Base-by-base conservation (phyloP, 2,113 vertebrate genomes). In the Odocoileus hemionus region DNA sequence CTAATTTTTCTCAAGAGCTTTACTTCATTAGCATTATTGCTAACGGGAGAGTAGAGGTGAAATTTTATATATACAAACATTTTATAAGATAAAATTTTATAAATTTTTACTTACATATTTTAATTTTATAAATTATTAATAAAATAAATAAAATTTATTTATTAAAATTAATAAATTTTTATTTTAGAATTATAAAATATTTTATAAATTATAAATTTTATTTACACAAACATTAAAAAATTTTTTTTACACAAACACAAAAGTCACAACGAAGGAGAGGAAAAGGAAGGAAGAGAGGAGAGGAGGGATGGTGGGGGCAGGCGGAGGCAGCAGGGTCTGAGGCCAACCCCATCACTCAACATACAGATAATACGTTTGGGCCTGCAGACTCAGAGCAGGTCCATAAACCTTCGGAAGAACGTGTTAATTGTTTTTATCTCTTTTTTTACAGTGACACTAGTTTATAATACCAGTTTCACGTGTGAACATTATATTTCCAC, bases 1-100 rank as follows among this genome's bases (percentile, higher is more conserved):
- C 58, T 57, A 6, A 52, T 67, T 83, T 67, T 92, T 91, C 57
- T 87, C 33, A 89, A 89, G n/a, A 70, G 36, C 26, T 92, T 92
- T 47, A 74, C 58, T 19, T 94, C 26, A 58, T 76, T 45, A 39
- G 26, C 33, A 64, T 89, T 76, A 74, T 3, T n/a, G 58, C 45
- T 92, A 67, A 87, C 1, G 45, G 3, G 55, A 61, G 6, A 43
- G 43, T 1, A 92, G 12, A 89, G 61, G 14, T 47, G 16, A 88
- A 90, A 28, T 2, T 25, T 50, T 54, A 15, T 10, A 60, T 43
- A 43, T 74, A 13, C 36, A 36, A 70, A 70, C 11, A 74, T 25
- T 43, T 25, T 43, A 23, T 74, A 74, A 74, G 67, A 74, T 74
- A 43, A 43, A 74, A 43, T 43, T 43, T 43, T 74, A 39, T 74